Evolutionary conservation across 2,797 vertebrate genomes (phyloP), one percentile per base, ranked within the genome.

Genomic region (Muscicapa comitata): DNA sequence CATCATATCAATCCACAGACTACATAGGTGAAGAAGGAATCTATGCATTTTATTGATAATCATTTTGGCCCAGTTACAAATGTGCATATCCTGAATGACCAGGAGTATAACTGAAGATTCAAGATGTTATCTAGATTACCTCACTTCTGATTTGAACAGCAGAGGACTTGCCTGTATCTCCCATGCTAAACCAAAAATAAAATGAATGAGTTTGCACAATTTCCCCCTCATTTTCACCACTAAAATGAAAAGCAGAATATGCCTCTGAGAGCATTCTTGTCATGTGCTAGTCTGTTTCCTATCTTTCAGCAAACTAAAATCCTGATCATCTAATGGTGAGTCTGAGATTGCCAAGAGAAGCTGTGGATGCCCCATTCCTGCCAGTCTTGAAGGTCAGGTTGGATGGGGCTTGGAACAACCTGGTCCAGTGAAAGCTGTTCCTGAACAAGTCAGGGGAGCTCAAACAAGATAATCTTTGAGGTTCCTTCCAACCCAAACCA

Each of bases 21-120:
- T 50, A 20, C 24, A 43, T 2, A 68, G 6, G 10, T 13, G 6
- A 19, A 84, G 7, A 59, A 81, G 33, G 13, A 89, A 71, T 57
- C 28, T 59, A 31, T 0, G 0, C 15, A 11, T 71, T 33, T 74
- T 35, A 4, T 20, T 71, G 18, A 20, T 25, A 20, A 47, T 28
- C 4, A 23, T 70, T 58, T 83, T 76, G 17, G 17, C 13, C 7
- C 11, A 62, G 15, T 92, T 17, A n/a, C 21, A 16, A 14, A 33
- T 0, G 0, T 12, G 10, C 6, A 53, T 37, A 10, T 47, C 42
- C 13, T 3, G 2, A 71, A 71, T 17, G 17, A 86, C 26, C 6
- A 33, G 29, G 28, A 55, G 3, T 43, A 47, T 1, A 7, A 11
- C 3, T 59, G 33, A 81, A 55, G 15, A 17, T 35, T 38, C 37